Conservation (phyloP, 92 coral and sea anemone species). For the Porites lobata region DNA sequence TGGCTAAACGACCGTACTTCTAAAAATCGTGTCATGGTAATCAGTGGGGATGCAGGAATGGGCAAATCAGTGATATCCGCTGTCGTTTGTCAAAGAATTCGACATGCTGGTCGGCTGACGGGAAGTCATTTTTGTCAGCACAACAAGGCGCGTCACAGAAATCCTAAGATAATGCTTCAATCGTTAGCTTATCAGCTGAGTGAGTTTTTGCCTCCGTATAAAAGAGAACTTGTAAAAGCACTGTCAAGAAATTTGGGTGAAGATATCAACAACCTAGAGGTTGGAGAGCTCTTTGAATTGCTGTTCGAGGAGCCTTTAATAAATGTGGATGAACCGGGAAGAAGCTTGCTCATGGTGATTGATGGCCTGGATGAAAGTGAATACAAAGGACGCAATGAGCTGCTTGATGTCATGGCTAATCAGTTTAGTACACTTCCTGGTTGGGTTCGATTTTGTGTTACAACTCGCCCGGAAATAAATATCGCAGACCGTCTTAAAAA, state of each 20-base stretch:
- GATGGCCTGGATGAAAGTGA: slow-evolving; percentile 2
- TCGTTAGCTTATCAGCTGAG: slow-evolving; percentile 61
- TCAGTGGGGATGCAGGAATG: slow-evolving; percentile 60
- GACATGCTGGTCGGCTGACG: slow-evolving; percentile 20
- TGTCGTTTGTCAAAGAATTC: slow-evolving; percentile 35
- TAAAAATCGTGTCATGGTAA: background rate
- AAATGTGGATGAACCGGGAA: too few relatives aligned
- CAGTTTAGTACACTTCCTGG: slow-evolving; percentile 49
- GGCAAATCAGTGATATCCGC: slow-evolving; percentile 75
- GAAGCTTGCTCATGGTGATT: too few relatives aligned
- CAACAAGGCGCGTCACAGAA: slow-evolving; percentile 44
- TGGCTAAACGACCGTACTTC: too few relatives aligned
- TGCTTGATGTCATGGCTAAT: slow-evolving; percentile 48
- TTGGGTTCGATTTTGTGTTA: slow-evolving; percentile 68
- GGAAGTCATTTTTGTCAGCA: slow-evolving; percentile 68
- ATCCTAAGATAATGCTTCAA: slow-evolving; percentile 58
- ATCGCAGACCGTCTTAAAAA: slow-evolving; percentile 15
- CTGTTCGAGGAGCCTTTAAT: slow-evolving; percentile 54
- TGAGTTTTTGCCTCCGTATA: slow-evolving; percentile 41
- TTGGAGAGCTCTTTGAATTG: slow-evolving; percentile 44
- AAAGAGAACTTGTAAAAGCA: slow-evolving; percentile 40
- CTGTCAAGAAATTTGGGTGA: slow-evolving; percentile 31
- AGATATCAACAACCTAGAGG: slow-evolving; percentile 6
- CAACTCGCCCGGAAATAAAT: slow-evolving; percentile 65
- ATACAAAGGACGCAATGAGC: slow-evolving; percentile 40